Evolutionary conservation across 92 coral and sea anemone species (phyloP).

Genomic region (Isaurus tuberculatus): DNA sequence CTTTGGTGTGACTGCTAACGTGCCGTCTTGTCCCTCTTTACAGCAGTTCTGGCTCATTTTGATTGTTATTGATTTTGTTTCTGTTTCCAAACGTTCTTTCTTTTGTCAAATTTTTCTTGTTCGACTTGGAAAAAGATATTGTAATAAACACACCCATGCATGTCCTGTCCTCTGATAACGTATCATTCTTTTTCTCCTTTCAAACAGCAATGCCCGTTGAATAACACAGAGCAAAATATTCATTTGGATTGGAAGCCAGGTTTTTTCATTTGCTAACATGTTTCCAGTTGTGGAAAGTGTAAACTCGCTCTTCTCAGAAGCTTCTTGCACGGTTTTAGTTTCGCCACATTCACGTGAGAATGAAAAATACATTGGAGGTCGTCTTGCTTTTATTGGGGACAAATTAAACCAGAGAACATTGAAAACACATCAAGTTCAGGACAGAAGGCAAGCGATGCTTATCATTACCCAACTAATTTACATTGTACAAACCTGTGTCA

Average conservation of each 20-base stretch:
- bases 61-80: too few species aligned
- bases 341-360: constrained; percentile 2
- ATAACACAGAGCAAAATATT: not conserved
- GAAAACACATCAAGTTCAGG: not conserved
- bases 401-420: constrained; percentile 4
- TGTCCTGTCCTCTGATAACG: too few species aligned
- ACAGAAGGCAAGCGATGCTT: not conserved
- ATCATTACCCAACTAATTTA: not conserved
- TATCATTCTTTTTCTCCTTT: not conserved
- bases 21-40: too few species aligned
- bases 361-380: constrained; percentile 2
- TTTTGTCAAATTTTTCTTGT: too few species aligned
- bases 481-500: not conserved
- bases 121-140: too few species aligned
- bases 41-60: too few species aligned
- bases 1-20: too few species aligned
- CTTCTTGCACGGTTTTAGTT: not conserved
- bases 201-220: not conserved
- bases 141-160: too few species aligned
- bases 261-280: not conserved
- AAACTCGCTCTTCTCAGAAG: not conserved
- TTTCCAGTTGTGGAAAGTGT: constrained; percentile 12
- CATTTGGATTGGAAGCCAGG: not conserved
- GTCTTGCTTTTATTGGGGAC: constrained; percentile 36
- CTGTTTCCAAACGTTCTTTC: too few species aligned